Conservation (phyloP, 2,113 vertebrate species). For the Probosciger aterrimus region DNA sequence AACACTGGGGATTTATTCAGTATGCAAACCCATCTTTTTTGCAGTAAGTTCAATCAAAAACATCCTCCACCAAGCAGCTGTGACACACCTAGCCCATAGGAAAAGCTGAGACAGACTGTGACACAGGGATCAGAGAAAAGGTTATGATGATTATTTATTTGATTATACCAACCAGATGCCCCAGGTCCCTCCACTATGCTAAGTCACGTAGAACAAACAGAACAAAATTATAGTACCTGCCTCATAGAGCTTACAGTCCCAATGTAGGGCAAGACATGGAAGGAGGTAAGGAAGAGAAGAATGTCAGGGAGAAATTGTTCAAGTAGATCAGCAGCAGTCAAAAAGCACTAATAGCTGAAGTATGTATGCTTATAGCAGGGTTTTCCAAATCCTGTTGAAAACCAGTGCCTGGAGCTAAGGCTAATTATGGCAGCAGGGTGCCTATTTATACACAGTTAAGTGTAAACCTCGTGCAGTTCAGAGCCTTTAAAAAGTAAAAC, state of each 20-base stretch:
- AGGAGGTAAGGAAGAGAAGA: background rate
- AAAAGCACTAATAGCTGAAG: background rate
- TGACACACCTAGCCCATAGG: background rate
- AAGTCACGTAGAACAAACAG: background rate
- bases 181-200: background rate
- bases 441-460: fast-evolving
- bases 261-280: background rate
- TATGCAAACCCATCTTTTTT: background rate
- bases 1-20: background rate
- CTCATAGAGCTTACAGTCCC: background rate
- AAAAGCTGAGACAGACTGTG: background rate
- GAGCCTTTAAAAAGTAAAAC: background rate
- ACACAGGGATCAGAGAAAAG: background rate
- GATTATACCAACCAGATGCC: background rate
- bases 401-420: background rate
- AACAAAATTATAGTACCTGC: background rate
- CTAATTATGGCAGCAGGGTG: background rate
- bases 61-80: background rate
- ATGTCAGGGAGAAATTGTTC: background rate
- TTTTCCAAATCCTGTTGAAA: background rate
- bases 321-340: background rate
- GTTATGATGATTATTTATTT: background rate
- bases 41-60: background rate
- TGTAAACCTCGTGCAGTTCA: background rate
- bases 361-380: background rate